phyloP scores from a whole-genome alignment of 2,888 invertebrate species.

The Limnephilus auricula region DNA sequence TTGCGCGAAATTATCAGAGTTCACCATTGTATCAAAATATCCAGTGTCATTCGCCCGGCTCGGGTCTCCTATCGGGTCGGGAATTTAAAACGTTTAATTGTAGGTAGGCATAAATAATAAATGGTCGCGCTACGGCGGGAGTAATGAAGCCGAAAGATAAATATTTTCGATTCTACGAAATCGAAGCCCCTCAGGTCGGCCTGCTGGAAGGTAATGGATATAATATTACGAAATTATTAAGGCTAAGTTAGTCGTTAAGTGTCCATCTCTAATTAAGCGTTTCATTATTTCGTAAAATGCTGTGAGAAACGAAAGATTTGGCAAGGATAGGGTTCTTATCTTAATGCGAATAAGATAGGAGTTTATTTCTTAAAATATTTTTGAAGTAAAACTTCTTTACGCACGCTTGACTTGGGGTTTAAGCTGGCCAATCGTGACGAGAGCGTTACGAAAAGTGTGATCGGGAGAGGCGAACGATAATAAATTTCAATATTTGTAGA shows the following conservation, averaged over 20 bases:
- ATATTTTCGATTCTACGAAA: slow-evolving; percentile 22
- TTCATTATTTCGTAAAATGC: background rate
- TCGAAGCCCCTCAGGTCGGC: background rate
- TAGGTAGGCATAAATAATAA: slow-evolving; percentile 30
- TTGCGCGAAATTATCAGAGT: background rate
- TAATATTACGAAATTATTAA: background rate
- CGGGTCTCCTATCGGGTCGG: background rate
- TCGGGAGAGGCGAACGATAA: no score
- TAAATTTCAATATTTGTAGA: no score
- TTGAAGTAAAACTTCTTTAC: no score
- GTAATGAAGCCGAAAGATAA: slow-evolving; percentile 1
- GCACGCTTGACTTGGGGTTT: no score
- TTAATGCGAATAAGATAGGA: no score
- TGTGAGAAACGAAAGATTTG: background rate
- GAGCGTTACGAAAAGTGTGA: no score
- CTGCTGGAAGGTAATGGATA: slow-evolving; percentile 7
- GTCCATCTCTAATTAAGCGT: slow-evolving; percentile 8
- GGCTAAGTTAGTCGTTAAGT: background rate
- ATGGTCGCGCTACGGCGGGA: background rate
- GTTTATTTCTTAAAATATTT: no score
- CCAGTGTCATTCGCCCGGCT: background rate
- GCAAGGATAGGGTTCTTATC: no score
- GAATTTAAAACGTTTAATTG: slow-evolving; percentile 31
- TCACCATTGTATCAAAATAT: background rate
- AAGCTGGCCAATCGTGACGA: no score